Conservation (phyloP, 1,140 invertebrate genomes). For the Antheraea mylitta region DNA sequence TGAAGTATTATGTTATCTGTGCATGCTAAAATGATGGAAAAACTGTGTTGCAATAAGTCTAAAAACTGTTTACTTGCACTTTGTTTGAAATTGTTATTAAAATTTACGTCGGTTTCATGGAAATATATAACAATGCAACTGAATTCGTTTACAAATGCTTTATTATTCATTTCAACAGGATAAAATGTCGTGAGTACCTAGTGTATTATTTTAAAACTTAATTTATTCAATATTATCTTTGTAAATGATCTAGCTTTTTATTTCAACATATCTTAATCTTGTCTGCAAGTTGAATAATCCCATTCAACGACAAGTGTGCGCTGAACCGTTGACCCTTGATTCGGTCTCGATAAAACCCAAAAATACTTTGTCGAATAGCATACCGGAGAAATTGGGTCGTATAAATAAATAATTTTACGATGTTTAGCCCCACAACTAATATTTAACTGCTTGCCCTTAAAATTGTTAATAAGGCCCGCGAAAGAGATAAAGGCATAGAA, state of each 20-base stretch:
- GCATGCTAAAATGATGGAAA: too few species aligned
- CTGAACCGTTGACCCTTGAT: constrained; percentile 65
- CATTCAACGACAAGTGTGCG: constrained; percentile 43
- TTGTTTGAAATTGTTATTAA: too few species aligned
- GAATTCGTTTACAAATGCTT: not conserved
- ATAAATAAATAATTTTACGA: constrained; percentile 70
- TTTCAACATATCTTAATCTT: constrained; percentile 9
- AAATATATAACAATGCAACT: too few species aligned
- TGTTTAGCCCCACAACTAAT: constrained; percentile 46
- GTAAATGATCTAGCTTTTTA: not conserved
- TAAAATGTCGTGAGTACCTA: not conserved
- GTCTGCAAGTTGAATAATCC: constrained; percentile 27
- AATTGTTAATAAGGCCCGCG: constrained; percentile 36
- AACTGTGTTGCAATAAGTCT: too few species aligned
- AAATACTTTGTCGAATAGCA: constrained; percentile 64
- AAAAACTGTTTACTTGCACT: too few species aligned
- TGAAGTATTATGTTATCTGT: too few species aligned
- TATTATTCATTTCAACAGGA: not conserved
- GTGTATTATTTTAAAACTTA: not conserved
- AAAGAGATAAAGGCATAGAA: constrained; percentile 33
- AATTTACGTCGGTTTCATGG: too few species aligned
- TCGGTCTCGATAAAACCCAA: constrained; percentile 65
- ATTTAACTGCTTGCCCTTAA: constrained; percentile 42
- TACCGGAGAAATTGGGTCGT: constrained; percentile 63
- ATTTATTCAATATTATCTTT: not conserved